phyloP scores from a whole-genome alignment of 1,140 invertebrate species.

The Cyclargus thomasi region DNA sequence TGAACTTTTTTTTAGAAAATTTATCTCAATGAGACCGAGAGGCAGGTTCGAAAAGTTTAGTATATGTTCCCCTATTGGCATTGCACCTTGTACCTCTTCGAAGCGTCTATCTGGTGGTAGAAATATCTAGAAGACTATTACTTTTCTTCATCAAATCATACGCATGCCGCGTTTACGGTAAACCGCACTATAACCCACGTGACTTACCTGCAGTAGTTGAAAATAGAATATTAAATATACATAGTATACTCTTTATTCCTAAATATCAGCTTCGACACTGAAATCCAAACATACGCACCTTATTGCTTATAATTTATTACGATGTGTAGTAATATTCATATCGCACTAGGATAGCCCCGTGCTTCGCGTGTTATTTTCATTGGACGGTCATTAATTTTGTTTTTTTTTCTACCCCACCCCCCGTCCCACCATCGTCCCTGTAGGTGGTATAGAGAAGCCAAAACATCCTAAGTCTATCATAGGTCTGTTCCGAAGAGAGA shows the following conservation, averaged over 20 bases:
- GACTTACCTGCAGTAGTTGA: neutral
- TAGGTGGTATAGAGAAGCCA: slow-evolving; percentile 83
- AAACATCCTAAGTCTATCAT: slow-evolving; percentile 83
- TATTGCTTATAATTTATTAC: neutral
- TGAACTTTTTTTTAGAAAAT: neutral
- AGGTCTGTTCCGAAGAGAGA: slow-evolving; percentile 82
- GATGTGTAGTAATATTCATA: neutral
- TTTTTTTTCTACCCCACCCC: slow-evolving; percentile 45
- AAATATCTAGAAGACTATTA: neutral
- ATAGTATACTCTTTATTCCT: neutral
- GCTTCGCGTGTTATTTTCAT: slow-evolving; percentile 9
- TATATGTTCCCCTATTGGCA: neutral
- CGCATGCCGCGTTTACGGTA: neutral
- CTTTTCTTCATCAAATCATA: neutral
- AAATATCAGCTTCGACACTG: neutral
- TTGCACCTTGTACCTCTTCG: neutral
- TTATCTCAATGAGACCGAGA: neutral
- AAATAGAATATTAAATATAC: neutral
- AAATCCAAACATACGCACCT: neutral
- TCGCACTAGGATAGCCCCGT: neutral
- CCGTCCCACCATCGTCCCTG: slow-evolving; percentile 37
- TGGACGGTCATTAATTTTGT: slow-evolving; percentile 42
- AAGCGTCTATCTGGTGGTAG: neutral
- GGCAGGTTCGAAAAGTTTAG: neutral
- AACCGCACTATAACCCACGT: neutral